Evolutionary conservation across 2,888 invertebrate genomes (phyloP).

Genomic region (Amphipyra berbera): DNA sequence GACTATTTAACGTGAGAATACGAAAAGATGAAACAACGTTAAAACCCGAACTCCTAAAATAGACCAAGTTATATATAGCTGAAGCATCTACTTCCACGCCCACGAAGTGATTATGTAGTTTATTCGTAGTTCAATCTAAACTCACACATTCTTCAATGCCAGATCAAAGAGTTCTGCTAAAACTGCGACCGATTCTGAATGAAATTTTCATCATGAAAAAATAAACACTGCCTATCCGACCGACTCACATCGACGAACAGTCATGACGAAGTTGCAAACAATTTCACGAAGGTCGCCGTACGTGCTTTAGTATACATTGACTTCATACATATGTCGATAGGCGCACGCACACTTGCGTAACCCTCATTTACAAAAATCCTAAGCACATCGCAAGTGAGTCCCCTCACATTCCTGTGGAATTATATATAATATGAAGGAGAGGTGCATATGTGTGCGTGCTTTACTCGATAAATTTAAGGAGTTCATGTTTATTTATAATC

Average conservation of each 20-base stretch:
- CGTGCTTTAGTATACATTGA: not conserved
- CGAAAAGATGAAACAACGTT: too few species aligned
- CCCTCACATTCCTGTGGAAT: not conserved
- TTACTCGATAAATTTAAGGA: not conserved
- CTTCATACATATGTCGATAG: not conserved
- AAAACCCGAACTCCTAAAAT: too few species aligned
- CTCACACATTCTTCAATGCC: slow-evolving; percentile 2
- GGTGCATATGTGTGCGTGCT: not conserved
- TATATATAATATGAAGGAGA: not conserved
- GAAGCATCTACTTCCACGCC: not conserved
- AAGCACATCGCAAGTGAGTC: not conserved
- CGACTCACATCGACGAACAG: slow-evolving; percentile 2
- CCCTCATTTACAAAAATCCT: not conserved
- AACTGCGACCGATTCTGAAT: not conserved
- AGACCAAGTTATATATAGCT: too few species aligned
- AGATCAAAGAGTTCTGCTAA: slow-evolving; percentile 30
- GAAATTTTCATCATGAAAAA: too few species aligned
- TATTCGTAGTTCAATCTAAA: slow-evolving; percentile 18
- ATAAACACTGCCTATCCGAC: slow-evolving; percentile 15
- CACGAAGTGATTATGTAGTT: not conserved
- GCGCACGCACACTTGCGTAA: not conserved
- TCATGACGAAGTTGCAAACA: slow-evolving; percentile 1
- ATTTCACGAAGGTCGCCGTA: not conserved
- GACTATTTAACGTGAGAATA: too few species aligned
- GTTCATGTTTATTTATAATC: too few species aligned